phyloP scores from a whole-genome alignment of 2,888 invertebrate species.

The Drosophila neonasuta region DNA sequence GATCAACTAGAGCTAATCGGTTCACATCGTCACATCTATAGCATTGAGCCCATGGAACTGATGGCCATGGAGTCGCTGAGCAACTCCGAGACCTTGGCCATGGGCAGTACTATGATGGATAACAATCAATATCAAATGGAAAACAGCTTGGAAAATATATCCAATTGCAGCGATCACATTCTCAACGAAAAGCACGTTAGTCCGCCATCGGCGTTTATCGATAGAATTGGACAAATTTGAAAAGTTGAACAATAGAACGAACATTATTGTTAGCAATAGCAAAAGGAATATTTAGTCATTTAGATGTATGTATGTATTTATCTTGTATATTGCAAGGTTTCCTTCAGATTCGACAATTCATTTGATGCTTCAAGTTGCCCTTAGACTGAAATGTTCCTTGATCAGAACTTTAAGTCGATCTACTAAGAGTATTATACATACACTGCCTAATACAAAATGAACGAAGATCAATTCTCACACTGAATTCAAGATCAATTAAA shows the following conservation, averaged over 20 bases:
- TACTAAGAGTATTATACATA: slow-evolving; percentile 10
- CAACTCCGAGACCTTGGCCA: slow-evolving; percentile 79
- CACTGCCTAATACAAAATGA: slow-evolving; percentile 13
- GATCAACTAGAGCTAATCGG: slow-evolving; percentile 49
- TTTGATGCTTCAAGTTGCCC: slow-evolving; percentile 4
- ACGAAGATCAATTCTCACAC: slow-evolving; percentile 12
- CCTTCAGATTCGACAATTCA: slow-evolving; percentile 2
- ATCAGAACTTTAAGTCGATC: slow-evolving; percentile 18
- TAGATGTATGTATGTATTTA: slow-evolving; percentile 8
- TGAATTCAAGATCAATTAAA: slow-evolving; percentile 21
- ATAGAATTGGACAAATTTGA: slow-evolving; percentile 68
- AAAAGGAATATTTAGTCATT: slow-evolving; percentile 11
- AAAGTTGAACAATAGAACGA: background rate
- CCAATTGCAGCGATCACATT: slow-evolving; percentile 59
- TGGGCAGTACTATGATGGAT: slow-evolving; percentile 75
- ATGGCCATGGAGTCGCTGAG: slow-evolving; percentile 79
- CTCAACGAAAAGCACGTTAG: slow-evolving; percentile 78
- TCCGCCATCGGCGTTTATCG: slow-evolving; percentile 83
- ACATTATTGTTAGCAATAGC: slow-evolving; percentile 7
- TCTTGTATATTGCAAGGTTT: slow-evolving; percentile 11
- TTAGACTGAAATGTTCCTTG: slow-evolving; percentile 25
- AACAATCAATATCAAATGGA: slow-evolving; percentile 57
- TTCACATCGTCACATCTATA: slow-evolving; percentile 72
- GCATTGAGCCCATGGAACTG: slow-evolving; percentile 76
- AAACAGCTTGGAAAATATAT: slow-evolving; percentile 46